Percentiles rank a stretch among this genome's conserved stretches.
Conservation (phyloP, 2,797 vertebrate species). For the Kryptolebias ocellatus region DNA sequence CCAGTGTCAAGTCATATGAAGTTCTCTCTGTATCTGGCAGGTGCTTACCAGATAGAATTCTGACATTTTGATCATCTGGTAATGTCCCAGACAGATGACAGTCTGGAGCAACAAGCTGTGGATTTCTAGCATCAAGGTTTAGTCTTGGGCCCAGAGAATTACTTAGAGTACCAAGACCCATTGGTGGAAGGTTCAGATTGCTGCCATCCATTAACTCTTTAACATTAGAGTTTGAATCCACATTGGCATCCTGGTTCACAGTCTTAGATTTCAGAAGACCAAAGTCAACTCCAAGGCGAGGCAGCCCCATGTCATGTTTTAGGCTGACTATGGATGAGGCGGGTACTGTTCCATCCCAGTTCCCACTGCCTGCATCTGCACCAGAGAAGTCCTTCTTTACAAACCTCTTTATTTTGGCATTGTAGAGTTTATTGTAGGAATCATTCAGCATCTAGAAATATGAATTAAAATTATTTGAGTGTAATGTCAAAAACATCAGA, state of each 20-base stretch:
- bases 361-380: neutral
- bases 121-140: slow-evolving; percentile 13
- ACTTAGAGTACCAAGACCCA: slow-evolving; percentile 38
- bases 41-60: slow-evolving; percentile 5
- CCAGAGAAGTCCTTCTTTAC: slow-evolving; percentile 56
- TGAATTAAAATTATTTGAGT: slow-evolving; percentile 33
- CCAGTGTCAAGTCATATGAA: slow-evolving; percentile 26
- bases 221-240: slow-evolving; percentile 19
- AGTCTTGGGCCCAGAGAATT: slow-evolving; percentile 30
- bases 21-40: slow-evolving; percentile 24
- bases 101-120: slow-evolving; percentile 28
- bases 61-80: slow-evolving; percentile 28
- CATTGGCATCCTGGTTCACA: slow-evolving; percentile 9
- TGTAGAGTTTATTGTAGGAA: slow-evolving; percentile 81
- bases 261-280: slow-evolving; percentile 56
- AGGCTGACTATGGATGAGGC: slow-evolving; percentile 39
- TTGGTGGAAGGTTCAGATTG: slow-evolving; percentile 66
- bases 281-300: slow-evolving; percentile 70
- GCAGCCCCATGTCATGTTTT: slow-evolving; percentile 42
- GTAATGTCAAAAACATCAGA: neutral
- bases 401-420: slow-evolving; percentile 80
- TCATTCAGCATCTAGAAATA: slow-evolving; percentile 79
- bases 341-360: slow-evolving; percentile 15
- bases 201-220: slow-evolving; percentile 31
- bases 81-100: slow-evolving; percentile 18